Evolutionary conservation across 2,113 vertebrate genomes (phyloP).

Genomic region (Climacteris rufus): DNA sequence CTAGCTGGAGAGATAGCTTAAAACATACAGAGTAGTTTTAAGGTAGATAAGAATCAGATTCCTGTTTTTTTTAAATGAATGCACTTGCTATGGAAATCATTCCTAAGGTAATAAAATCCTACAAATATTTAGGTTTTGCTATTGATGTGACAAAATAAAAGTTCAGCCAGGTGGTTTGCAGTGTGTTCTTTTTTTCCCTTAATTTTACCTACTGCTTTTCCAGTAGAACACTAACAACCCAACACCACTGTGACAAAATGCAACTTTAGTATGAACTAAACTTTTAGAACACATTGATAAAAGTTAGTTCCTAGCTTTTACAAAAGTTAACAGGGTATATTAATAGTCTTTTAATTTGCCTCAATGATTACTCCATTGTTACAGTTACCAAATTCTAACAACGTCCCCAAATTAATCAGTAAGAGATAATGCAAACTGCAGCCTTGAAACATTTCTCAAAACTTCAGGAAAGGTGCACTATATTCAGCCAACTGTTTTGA

Average conservation of each 20-base stretch:
- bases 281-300: background rate
- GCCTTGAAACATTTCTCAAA: background rate
- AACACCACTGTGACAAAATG: background rate
- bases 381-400: background rate
- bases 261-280: background rate
- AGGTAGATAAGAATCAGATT: background rate
- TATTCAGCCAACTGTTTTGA: background rate
- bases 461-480: background rate
- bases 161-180: background rate
- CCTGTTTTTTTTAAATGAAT: background rate
- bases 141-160: background rate
- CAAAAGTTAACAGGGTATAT: background rate
- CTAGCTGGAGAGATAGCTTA: background rate
- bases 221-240: background rate
- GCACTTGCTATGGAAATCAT: background rate
- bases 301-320: background rate
- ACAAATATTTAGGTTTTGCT: background rate
- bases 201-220: background rate
- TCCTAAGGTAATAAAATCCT: background rate
- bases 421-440: background rate
- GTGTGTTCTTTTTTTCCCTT: background rate
- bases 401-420: background rate
- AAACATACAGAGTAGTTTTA: background rate
- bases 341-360: background rate
- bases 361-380: background rate